Evolutionary conservation across 2,888 invertebrate species (phyloP).

Genomic region (Strigamia crassipes): DNA sequence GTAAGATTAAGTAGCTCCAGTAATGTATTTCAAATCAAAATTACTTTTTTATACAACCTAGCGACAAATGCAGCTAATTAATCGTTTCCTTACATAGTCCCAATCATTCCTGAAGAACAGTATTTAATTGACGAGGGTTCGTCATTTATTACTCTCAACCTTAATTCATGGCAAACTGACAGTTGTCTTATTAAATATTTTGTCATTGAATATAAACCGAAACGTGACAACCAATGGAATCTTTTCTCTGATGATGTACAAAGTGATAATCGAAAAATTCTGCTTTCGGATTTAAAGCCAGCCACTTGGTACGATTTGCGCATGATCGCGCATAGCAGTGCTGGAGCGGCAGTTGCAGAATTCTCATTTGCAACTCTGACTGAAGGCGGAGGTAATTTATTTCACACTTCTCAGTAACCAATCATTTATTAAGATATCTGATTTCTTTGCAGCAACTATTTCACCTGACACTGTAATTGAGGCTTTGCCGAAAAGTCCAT

Average conservation of each 20-base stretch:
- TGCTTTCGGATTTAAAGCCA: slow-evolving; percentile 55
- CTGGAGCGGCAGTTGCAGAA: slow-evolving; percentile 21
- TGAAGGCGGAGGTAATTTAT: slow-evolving; percentile 30
- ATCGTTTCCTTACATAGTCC: not conserved
- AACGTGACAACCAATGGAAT: slow-evolving; percentile 8
- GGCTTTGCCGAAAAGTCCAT: not conserved
- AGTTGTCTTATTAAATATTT: slow-evolving; percentile 45
- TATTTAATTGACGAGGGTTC: slow-evolving; percentile 41
- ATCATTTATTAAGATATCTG: not conserved
- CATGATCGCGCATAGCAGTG: slow-evolving; percentile 41
- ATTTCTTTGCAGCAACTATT: slow-evolving; percentile 1
- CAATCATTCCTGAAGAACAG: slow-evolving; percentile 26
- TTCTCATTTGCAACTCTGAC: slow-evolving; percentile 32
- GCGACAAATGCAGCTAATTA: not conserved
- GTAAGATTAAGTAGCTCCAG: not conserved
- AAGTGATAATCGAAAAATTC: slow-evolving; percentile 55
- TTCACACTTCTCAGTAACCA: too few relatives aligned
- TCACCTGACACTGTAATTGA: slow-evolving; percentile 17
- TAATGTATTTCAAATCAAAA: too few relatives aligned
- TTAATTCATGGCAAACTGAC: slow-evolving; percentile 44
- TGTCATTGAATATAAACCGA: slow-evolving; percentile 42
- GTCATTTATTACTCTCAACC: slow-evolving; percentile 28
- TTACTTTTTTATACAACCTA: not conserved
- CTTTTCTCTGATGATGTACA: slow-evolving; percentile 55
- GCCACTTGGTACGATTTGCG: slow-evolving; percentile 37